phyloP scores from a whole-genome alignment of 2,113 vertebrate species.

The Ellobius talpinus region DNA sequence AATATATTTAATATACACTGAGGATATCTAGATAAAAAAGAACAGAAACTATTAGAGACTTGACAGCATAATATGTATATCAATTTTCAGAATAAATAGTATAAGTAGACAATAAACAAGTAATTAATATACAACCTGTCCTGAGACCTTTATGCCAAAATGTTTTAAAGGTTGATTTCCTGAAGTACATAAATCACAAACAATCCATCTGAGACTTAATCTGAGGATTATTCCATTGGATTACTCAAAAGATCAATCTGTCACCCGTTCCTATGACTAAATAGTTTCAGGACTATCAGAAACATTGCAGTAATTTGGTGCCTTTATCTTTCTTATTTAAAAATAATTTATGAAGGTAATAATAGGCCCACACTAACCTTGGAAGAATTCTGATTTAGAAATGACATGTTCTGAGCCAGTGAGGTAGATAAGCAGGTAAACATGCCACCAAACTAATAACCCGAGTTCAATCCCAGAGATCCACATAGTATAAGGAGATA shows the following conservation, averaged over 20 bases:
- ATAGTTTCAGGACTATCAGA: neutral
- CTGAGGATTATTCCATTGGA: neutral
- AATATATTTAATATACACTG: constrained; percentile 4
- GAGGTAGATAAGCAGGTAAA: neutral
- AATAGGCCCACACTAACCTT: neutral
- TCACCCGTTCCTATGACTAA: neutral
- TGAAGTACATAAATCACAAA: neutral
- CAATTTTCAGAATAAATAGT: constrained; percentile 30
- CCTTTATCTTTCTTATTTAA: neutral
- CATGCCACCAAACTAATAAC: neutral
- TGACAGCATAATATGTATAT: neutral
- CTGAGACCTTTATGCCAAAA: neutral
- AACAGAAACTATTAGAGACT: neutral
- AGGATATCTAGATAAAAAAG: neutral
- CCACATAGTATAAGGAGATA: neutral
- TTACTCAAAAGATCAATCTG: neutral
- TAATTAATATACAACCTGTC: neutral
- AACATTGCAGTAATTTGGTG: constrained; percentile 20
- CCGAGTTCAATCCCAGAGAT: neutral
- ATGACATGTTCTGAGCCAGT: neutral
- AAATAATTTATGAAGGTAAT: constrained; percentile 30
- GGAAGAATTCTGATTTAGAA: constrained; percentile 23
- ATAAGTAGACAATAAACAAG: neutral
- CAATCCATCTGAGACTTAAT: neutral
- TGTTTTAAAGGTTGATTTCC: neutral